Percentiles rank a stretch among this genome's conserved stretches.
These are phyloP conservation scores for Cryptoblepharus egeriae DNA, from an alignment of 2,797 vertebrate genomes.

Conservation along the genomic window DNA sequence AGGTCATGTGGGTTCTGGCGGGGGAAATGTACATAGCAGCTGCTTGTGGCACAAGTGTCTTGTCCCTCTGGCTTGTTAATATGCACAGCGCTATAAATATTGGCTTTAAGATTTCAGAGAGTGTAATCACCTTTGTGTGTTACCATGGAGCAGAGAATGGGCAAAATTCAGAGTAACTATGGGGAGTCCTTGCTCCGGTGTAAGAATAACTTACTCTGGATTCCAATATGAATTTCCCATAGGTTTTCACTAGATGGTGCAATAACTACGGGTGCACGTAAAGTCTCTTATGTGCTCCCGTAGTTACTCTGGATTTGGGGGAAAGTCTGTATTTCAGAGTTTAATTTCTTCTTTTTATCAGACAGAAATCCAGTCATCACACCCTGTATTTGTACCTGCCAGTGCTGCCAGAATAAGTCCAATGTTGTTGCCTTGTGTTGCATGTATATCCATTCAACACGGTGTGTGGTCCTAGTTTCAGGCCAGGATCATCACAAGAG, in stretches of 20 bases:
- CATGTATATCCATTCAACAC: neutral
- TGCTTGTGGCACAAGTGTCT: neutral
- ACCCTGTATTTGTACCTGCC: neutral
- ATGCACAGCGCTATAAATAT: conserved; percentile 6
- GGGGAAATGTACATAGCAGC: conserved; percentile 15
- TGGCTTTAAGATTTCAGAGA: conserved; percentile 12
- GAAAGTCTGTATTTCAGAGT: too few relatives aligned
- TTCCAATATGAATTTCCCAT: too few relatives aligned
- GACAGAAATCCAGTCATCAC: neutral
- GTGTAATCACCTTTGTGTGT: conserved; percentile 1
- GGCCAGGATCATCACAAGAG: neutral
- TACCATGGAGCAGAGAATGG: neutral
- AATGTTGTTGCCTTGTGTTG: neutral
- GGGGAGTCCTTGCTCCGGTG: too few relatives aligned
- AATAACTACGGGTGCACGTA: too few relatives aligned
- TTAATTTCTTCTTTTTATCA: neutral
- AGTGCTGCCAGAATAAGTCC: neutral
- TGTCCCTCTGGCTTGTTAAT: neutral
- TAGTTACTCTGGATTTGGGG: too few relatives aligned
- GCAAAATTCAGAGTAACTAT: neutral
- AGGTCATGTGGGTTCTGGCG: conserved; percentile 17
- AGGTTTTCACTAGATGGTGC: too few relatives aligned
- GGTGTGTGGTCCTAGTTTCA: neutral
- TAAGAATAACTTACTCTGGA: too few relatives aligned
- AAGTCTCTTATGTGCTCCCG: too few relatives aligned